These are phyloP conservation scores for Nyctibius grandis DNA, from an alignment of 2,797 vertebrate species.

Conservation along the genomic window DNA sequence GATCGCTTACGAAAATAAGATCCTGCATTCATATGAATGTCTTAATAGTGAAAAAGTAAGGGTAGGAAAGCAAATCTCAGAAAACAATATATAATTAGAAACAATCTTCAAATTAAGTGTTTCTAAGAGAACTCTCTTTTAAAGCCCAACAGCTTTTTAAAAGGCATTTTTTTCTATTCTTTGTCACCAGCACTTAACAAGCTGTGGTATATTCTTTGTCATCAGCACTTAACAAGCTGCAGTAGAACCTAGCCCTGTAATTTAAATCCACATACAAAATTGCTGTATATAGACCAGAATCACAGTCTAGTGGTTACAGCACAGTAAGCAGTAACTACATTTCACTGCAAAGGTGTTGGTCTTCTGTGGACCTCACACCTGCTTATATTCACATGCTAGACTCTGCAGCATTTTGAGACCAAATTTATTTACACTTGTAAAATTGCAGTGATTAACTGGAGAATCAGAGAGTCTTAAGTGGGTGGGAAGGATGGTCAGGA, in stretches of 20 bases:
- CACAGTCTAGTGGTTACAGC: background rate
- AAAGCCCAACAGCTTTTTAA: background rate
- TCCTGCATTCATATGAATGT: background rate
- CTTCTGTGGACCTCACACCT: background rate
- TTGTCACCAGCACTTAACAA: background rate
- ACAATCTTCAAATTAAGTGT: background rate
- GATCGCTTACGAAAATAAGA: constrained; percentile 8
- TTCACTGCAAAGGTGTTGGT: background rate
- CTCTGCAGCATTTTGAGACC: background rate
- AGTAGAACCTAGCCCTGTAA: background rate
- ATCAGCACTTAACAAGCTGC: background rate
- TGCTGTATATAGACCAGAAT: background rate
- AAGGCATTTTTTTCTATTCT: background rate
- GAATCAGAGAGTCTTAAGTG: background rate
- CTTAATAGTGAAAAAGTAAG: background rate
- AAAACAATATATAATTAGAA: background rate
- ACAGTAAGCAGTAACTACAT: background rate
- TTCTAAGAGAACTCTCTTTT: background rate
- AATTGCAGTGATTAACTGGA: background rate
- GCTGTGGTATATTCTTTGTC: background rate
- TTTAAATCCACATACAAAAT: background rate
- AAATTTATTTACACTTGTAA: background rate
- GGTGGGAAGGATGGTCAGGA: background rate
- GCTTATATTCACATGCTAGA: background rate
- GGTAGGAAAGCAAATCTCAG: background rate